Evolutionary conservation across 2,113 vertebrate species (phyloP), one percentile per base, ranked within the genome.

Genomic region (Tragelaphus scriptus): DNA sequence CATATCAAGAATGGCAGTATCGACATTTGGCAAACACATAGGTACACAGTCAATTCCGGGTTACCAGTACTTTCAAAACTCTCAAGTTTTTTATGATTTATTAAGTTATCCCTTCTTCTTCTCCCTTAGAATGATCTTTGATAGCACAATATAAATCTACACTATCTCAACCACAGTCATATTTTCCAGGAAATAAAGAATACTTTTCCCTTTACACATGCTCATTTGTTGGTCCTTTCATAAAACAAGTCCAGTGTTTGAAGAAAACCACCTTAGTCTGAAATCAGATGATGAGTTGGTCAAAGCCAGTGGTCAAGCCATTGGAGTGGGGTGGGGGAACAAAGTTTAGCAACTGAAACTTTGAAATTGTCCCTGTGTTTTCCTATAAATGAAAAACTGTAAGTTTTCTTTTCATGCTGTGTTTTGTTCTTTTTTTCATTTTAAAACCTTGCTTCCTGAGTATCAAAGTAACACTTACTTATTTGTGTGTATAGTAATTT

Each of bases 141-240:
- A 51, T 71, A 81, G 32, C 61, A 55, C 2, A 47, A 13, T 32
- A n/a, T 47, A 9, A 81, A 77, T 89, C 65, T 85, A 15, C 11
- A 61, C 59, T 93, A n/a, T 94, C 56, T 95, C 8, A 86, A 7
- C 11, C 56, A 58, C 26, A 85, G 17, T 19, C 17, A 25, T 21
- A 55, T 87, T 86, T 95, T 28, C 51, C 28, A 56, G 10, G n/a
- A 90, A 95, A 65, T 71, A 91, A 93, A 56, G 14, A 40, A 94
- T 15, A 80, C 40, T 88, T 49, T 90, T 82, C 19, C 11, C 32
- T 68, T 79, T 95, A 40, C 2, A 65, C 26, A 56, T 44, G 15
- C 28, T 91, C 30, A 53, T 15, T 8, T 71, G 4, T 47, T 91
- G 15, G 14, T 80, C 30, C 1, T 65, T 25, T 71, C 65, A 59